These are phyloP conservation scores for Meghimatium bilineatum DNA, from an alignment of 2,888 invertebrate genomes.

Conservation along the genomic window DNA sequence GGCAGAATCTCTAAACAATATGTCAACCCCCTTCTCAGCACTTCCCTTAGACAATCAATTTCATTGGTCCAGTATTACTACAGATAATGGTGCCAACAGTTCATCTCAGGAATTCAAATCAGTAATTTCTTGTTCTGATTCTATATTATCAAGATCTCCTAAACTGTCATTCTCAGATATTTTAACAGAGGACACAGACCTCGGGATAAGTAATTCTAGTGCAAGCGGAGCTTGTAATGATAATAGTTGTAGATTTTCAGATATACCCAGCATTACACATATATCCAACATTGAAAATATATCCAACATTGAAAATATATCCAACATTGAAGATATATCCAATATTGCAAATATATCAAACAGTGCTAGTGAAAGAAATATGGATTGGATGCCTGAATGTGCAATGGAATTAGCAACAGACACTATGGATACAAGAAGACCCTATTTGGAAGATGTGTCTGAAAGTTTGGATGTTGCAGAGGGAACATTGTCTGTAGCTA, in stretches of 20 bases:
- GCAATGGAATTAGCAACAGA: neutral
- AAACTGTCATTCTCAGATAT: neutral
- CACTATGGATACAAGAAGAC: no score
- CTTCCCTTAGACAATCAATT: neutral
- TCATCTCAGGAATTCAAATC: conserved; percentile 15
- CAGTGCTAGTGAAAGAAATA: neutral
- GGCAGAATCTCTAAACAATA: neutral
- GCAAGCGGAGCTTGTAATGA: no score
- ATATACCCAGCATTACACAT: neutral
- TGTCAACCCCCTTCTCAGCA: neutral
- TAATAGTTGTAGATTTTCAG: neutral
- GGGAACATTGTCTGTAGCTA: neutral
- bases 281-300: no score
- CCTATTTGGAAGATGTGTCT: neutral
- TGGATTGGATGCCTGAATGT: neutral
- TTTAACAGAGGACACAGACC: neutral
- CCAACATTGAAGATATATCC: neutral
- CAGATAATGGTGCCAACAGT: neutral
- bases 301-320: neutral
- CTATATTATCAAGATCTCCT: neutral
- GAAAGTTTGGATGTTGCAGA: neutral
- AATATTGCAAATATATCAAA: neutral
- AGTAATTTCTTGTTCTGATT: neutral
- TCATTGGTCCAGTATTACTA: neutral
- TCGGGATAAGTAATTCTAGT: no score